A percentile compares a stretch with the other conserved stretches of the same genome.
These are phyloP conservation scores for Diorhabda carinulata DNA, from an alignment of 1,140 invertebrate species.

Conservation along the genomic window DNA sequence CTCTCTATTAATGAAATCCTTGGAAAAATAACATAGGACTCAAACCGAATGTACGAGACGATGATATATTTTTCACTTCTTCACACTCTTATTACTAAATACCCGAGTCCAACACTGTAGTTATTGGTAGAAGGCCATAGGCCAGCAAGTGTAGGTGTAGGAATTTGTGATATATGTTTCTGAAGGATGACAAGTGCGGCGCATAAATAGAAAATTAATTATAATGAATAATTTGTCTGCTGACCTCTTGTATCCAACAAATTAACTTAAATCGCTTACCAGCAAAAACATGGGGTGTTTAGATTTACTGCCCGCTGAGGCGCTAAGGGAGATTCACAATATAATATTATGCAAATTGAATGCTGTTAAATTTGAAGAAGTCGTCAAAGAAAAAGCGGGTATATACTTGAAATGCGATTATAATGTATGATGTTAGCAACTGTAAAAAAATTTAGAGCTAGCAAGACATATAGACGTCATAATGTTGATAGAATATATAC, in stretches of 20 bases:
- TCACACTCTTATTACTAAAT: too few relatives aligned
- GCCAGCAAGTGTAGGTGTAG: slow-evolving; percentile 11
- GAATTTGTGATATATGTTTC: slow-evolving; percentile 15
- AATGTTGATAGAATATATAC: too few relatives aligned
- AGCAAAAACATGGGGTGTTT: neutral
- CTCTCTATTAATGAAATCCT: too few relatives aligned
- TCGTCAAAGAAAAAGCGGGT: neutral
- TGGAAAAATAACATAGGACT: too few relatives aligned
- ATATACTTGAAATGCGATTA: too few relatives aligned
- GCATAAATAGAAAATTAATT: slow-evolving; percentile 11
- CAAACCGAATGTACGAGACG: too few relatives aligned
- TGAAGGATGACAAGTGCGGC: slow-evolving; percentile 13
- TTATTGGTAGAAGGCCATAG: slow-evolving; percentile 5
- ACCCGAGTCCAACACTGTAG: neutral
- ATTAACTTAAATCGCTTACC: neutral
- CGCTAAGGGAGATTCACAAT: neutral
- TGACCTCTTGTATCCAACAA: slow-evolving; percentile 7
- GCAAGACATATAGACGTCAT: too few relatives aligned
- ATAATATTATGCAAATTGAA: slow-evolving; percentile 1
- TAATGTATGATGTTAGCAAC: too few relatives aligned
- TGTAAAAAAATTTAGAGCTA: too few relatives aligned
- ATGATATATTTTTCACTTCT: too few relatives aligned
- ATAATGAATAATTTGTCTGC: slow-evolving; percentile 14
- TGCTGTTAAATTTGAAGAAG: neutral
- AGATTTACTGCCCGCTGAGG: neutral